Evolutionary conservation across 2,113 vertebrate species (phyloP), one percentile per base, ranked within the genome.

Genomic region (Protobothrops flavoviridis): DNA sequence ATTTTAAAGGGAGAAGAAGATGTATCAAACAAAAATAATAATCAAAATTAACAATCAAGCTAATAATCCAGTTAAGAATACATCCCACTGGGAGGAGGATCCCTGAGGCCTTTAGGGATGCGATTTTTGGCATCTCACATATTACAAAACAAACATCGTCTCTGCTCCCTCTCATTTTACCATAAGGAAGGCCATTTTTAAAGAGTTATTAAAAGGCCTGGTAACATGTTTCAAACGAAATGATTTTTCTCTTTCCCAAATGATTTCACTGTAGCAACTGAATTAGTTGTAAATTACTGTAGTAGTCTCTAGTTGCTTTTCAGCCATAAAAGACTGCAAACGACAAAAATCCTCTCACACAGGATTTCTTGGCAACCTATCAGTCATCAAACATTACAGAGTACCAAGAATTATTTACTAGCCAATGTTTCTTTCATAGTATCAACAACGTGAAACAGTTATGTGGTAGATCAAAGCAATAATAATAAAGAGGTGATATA

Each of bases 1-100:
- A 97, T n/a, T 90, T 26, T 88, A 29, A 53, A 86, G 57, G 45
- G 26, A 74, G 33, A 55, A 3, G 50, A 87, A 29, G 86, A 87
- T 15, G 45, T 29, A 87, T 26, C 86, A 87, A 87, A 24, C 12
- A 87, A 52, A 52, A 87, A 50, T 52, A 87, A 50, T 52, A 29
- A 50, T 52, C 12, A 87, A 53, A 87, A 52, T n/a, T n/a, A 87
- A 50, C 5, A 6, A 43, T 12, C 15, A 45, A 26, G 2, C 5
- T 52, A 87, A 87, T n/a, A 87, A 52, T 13, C 74, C 33, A 81
- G 17, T 21, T 81, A 43, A 43, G 33, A 81, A 3, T 81, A 9
- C 3, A 74, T 17, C n/a, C 13, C 13, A 74, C 1, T 33, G 39
- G n/a, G 69, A 39, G 17, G 8, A 81, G 74, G 69, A 21, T 1